Evolutionary conservation across 2,888 invertebrate genomes (phyloP), one percentile per base, ranked within the genome.

Genomic region (Cheilosia soror): DNA sequence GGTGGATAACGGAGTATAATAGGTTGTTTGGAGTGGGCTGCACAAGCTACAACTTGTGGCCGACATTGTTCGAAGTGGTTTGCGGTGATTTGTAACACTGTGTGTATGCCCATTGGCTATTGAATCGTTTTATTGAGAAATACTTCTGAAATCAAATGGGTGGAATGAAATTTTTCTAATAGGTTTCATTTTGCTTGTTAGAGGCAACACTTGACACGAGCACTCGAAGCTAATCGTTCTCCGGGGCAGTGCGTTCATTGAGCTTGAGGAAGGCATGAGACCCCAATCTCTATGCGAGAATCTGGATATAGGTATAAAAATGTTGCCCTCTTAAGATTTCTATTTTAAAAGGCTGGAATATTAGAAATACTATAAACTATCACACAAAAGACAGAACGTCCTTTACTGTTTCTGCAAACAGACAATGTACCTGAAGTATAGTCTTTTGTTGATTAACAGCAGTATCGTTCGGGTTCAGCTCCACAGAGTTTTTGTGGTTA

Each of bases 51-150:
- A 60, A 71, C 65, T 82, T 71, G 82, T 69, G 84, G 69, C 58
- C 51, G 69, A 27, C 53, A 75, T 79, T 73, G 73, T 79, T 53
- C 42, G 40, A 47, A 84, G 79, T 69, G 75, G 60, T n/a, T 60
- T 47, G 31, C 44, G 58, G 60, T 55, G 51, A 15, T 68, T 80
- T 71, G 60, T 71, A 65, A 55, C 63, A 71, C 65, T 73, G 69
- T 75, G 33, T 53, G 25, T 47, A 58, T 71, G 71, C 69, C 65
- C 69, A 66, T 47, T 75, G 69, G 79, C 53, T 62, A 62, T 79
- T 76, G 71, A 68, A 80, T 71, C 66, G 76, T 76, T 84, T 84
- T 73, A 65, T 84, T 79, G 65, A 63, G 63, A 79, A 69, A 69
- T 65, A 60, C 69, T 75, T 79, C 75, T 66, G 79, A 75, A 75